phyloP scores from a whole-genome alignment of 2,888 invertebrate species.

The Ennomos erosarius region DNA sequence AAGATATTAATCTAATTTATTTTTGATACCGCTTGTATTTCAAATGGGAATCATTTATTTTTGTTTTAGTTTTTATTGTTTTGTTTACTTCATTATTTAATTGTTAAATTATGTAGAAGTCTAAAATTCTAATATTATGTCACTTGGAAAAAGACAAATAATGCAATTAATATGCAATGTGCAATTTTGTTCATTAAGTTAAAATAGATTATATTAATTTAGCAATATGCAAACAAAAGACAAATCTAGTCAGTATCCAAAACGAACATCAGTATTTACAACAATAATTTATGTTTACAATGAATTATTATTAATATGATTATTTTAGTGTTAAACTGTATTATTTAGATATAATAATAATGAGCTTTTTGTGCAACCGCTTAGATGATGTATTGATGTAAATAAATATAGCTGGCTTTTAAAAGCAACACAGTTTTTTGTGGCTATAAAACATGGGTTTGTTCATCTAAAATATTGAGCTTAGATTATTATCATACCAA shows the following conservation, averaged over 20 bases:
- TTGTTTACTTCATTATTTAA: constrained; percentile 24
- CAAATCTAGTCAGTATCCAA: constrained; percentile 62
- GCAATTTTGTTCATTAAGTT: background rate
- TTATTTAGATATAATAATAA: constrained; percentile 23
- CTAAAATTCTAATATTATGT: background rate
- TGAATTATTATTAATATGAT: constrained; percentile 16
- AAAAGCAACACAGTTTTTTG: background rate
- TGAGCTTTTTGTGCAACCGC: constrained; percentile 18
- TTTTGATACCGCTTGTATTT: constrained; percentile 21
- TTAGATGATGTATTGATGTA: constrained; percentile 11
- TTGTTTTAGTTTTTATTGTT: constrained; percentile 39
- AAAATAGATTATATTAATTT: constrained; percentile 2
- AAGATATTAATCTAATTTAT: constrained; percentile 15
- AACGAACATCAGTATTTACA: constrained; percentile 52
- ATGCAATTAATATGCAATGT: background rate
- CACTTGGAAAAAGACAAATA: no score
- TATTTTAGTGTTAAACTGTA: constrained; percentile 23
- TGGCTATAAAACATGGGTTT: background rate
- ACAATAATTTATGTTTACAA: constrained; percentile 35
- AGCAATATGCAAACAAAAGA: constrained; percentile 48
- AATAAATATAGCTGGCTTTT: constrained; percentile 9
- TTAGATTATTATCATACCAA: no score
- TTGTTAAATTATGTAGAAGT: constrained; percentile 1
- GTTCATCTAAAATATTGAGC: background rate
- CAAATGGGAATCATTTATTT: constrained; percentile 34